Base-by-base conservation (phyloP, 2,797 vertebrate species). In the Notolepis coatsorum region DNA sequence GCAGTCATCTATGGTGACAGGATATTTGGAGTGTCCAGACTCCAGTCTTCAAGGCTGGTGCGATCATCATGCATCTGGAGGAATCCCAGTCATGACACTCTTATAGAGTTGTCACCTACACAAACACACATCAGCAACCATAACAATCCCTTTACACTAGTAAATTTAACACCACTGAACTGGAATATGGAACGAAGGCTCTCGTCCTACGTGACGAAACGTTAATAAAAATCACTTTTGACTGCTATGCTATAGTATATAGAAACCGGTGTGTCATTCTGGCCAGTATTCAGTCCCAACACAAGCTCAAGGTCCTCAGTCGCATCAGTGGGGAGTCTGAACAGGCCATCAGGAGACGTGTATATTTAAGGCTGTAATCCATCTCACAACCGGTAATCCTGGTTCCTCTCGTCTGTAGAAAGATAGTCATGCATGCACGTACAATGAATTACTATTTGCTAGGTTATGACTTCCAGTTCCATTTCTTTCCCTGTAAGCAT, bases 351-450 rank as follows among this genome's bases (percentile, higher is more conserved):
- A 75, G 56, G 62, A 79, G 66, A 79, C 70, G 17, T 73, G 65
- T 81, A 79, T 59, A 72, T 77, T 81, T 84, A 84, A 5, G n/a
- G 49, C 23, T 63, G 51, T 81, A 85, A 87, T 84, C 78, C 73
- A 71, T 74, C 35, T 68, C n/a, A 6, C 45, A 12, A 24, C n/a
- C 65, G 58, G 54, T 77, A 75, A 74, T 75, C 66, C 65, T 30
- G 4, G 21, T 9, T 21, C 33, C 51, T 46, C 46, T 13, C 7
- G n/a, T 15, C 59, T 55, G 35, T 25, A 52, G 15, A 2, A 20
- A 57, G 4, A 15, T 27, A 4, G 45, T 18, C 38, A 41, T 7
- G 15, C 41, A 6, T 0, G 30, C 31, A 27, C 28, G 21, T 42
- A 15, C 48, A 47, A 25, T 7, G 53, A 13, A 55, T 13, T 6